These are phyloP conservation scores for Drosophila colorata DNA, from an alignment of 2,888 invertebrate genomes.

Conservation along the genomic window DNA sequence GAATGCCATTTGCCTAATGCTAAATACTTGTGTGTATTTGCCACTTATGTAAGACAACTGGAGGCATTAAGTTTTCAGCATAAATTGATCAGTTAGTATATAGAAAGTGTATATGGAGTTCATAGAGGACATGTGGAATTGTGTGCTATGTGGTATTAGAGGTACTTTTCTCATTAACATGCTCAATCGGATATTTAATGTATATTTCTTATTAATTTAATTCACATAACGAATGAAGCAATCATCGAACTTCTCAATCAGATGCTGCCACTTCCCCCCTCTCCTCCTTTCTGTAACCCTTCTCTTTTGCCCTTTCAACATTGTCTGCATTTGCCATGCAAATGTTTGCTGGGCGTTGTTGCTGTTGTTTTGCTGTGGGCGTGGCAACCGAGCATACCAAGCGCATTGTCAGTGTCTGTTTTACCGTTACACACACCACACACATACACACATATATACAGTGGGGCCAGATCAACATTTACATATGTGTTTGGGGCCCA, in stretches of 20 bases:
- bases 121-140: no score
- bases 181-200: background rate
- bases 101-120: background rate
- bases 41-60: conserved; percentile 6
- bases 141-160: no score
- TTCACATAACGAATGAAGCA: conserved; percentile 46
- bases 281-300: background rate
- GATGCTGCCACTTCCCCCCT: background rate
- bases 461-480: conserved; percentile 63
- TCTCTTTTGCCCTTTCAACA: background rate
- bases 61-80: conserved; percentile 8
- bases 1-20: conserved; percentile 29
- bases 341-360: conserved; percentile 50
- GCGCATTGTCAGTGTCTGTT: conserved; percentile 68
- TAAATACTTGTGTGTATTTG: conserved; percentile 35
- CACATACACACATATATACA: conserved; percentile 19
- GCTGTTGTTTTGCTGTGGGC: conserved; percentile 29
- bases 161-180: no score
- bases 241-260: conserved; percentile 55
- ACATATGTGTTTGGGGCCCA: conserved; percentile 29
- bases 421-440: conserved; percentile 42
- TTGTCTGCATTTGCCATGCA: conserved; percentile 51
- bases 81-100: background rate
- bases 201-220: conserved; percentile 40
- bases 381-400: conserved; percentile 33